A percentile compares a stretch with the other conserved stretches of the same genome.
Evolutionary conservation across 2,797 vertebrate genomes (phyloP).

Genomic region (Manis pentadactyla): DNA sequence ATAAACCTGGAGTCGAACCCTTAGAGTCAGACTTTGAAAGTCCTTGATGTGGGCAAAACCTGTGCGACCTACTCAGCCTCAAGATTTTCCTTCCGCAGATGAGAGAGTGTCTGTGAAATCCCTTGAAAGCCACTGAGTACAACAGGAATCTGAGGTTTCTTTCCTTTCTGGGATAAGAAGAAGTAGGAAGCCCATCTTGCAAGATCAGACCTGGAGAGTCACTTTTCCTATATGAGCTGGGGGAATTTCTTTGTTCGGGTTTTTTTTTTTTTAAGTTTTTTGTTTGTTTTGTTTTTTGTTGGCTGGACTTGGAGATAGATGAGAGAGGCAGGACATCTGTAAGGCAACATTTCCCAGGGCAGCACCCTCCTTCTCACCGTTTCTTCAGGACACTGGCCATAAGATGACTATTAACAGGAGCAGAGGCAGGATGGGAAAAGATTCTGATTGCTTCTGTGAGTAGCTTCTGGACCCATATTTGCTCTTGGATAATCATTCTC

Average conservation of each 20-base stretch:
- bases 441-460: neutral
- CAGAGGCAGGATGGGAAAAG: neutral
- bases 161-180: neutral
- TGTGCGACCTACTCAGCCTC: neutral
- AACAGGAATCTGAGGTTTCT: neutral
- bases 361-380: rapidly evolving
- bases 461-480: neutral
- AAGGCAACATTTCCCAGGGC: neutral
- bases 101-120: neutral
- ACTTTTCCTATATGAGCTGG: neutral
- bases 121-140: neutral
- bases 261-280: too few species aligned
- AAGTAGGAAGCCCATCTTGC: neutral
- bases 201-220: neutral
- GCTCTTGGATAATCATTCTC: neutral
- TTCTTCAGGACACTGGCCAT: neutral
- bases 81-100: neutral
- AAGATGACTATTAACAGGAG: neutral
- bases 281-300: neutral
- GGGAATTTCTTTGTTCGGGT: neutral
- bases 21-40: neutral
- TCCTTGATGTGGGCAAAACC: neutral
- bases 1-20: neutral
- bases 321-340: neutral
- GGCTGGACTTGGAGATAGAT: neutral